Base-by-base conservation (phyloP, 2,888 invertebrate genomes). In the Scaptomyza cyrtandrae region DNA sequence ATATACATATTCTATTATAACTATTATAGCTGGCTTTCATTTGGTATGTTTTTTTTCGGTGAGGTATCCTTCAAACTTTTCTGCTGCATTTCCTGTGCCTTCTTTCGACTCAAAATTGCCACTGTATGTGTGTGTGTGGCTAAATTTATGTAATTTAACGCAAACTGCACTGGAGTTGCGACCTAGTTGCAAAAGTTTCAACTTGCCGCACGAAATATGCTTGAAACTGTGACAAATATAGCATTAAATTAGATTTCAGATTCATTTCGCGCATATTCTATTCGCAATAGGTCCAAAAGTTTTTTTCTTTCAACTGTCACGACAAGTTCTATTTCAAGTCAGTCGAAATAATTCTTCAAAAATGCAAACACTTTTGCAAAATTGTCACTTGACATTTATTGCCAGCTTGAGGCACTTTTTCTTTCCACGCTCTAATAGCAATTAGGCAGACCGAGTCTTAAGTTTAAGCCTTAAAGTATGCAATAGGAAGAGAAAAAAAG, bases 141-240 rank as follows among this genome's bases (percentile, higher is more conserved):
- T 29, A 82, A 82, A 87, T 88, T 86, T 69, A 71, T 76, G 71
- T 76, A 81, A 83, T 86, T 81, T 73, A 58, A 50, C 65, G 59
- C 63, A 75, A 73, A 70, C 71, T 73, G 19, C 19, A 19, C 19
- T 19, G 68, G 64, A 50, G 60, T 70, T 49, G 53, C 75, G 82
- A 79, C 87, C 83, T 60, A 84, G 70, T 70, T 61, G 46, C 62
- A 14, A 41, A 41, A 70, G 33, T 37, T 61, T 41, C 59, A 24
- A 61, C 52, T 59, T 69, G 53, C 49, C 75, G 46, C 60, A 69
- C 63, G 48, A 68, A 74, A 35, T 55, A 37, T 48, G 45, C 57
- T 46, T 63, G 45, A 82, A 85, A 85, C 79, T 83, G 88, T 86
- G 84, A 79, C 86, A 86, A 83, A 86, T 79, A 75, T 64, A 71